Base-by-base conservation (phyloP, 2,113 vertebrate genomes). In the Onychostoma macrolepis region DNA sequence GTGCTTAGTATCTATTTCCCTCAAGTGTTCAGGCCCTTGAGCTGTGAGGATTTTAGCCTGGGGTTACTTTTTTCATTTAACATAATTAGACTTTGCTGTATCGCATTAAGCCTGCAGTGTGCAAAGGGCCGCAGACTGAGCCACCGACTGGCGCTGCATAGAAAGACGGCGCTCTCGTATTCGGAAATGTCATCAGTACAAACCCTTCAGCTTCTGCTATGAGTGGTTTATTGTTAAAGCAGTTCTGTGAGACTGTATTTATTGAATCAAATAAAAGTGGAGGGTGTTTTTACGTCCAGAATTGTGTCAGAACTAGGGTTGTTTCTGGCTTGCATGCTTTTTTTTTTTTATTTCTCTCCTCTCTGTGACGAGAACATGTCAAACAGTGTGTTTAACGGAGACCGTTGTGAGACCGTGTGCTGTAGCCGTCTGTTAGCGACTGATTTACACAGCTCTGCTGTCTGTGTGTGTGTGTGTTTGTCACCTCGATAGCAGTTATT, bases 401-500 rank as follows among this genome's bases (percentile, higher is more conserved):
- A 30, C 58, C 13, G 13, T 38, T 11, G 77, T 24, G 28, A 28
- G 76, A 56, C 9, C 9, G 9, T 3, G 26, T 1, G 78, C 36
- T n/a, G 30, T 72, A 41, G 36, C 69, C 19, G 36, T 72, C 69
- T 36, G 21, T 72, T 41, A 72, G 69, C 33, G 36, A 41, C 69
- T 72, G 69, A 72, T 36, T 79, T 56, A 56, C 48, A 79, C 76
- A n/a, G 77, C 77, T 36, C 58, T 30, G 10, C 41, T 53, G 30
- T 84, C 71, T 36, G 33, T 36, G 11, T 56, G 21, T 77, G 71
- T 82, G 65, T 85, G 85, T 79, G 83, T 83, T 86, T 91, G 92
- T 90, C 76, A 45, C 91, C 91, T 92, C 87, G 83, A 92, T 92
- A 92, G 50, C 87, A 89, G 91, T 93, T 94, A 92, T 93, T 92